These are phyloP conservation scores for Aphidius ervi DNA, from an alignment of 1,140 invertebrate genomes.

Conservation along the genomic window DNA sequence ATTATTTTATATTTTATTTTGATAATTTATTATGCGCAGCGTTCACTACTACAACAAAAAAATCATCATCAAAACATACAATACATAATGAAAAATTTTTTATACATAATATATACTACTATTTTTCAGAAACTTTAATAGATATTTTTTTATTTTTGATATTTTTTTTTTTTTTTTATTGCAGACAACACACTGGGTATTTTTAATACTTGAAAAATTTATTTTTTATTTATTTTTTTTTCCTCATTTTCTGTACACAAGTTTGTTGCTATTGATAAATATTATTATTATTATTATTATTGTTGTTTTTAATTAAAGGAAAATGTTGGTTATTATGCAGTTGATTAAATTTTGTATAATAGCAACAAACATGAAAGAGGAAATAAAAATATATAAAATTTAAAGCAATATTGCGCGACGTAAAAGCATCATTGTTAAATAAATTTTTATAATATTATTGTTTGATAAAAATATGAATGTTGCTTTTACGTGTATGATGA, in stretches of 20 bases:
- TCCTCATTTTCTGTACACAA: background rate
- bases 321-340: too few relatives aligned
- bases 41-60: constrained; percentile 17
- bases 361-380: constrained; percentile 4
- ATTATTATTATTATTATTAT: too few relatives aligned
- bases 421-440: constrained; percentile 13
- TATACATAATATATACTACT: background rate
- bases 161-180: constrained; percentile 19
- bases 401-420: constrained; percentile 15
- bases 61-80: constrained; percentile 24
- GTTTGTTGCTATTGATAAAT: constrained; percentile 10
- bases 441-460: background rate
- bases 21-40: constrained; percentile 30
- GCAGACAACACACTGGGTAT: constrained; percentile 18
- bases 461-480: background rate
- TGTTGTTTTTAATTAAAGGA: too few relatives aligned
- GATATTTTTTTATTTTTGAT: constrained; percentile 17
- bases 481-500: constrained; percentile 12
- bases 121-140: background rate
- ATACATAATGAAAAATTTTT: constrained; percentile 8
- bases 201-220: background rate
- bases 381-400: background rate
- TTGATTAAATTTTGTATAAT: background rate
- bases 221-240: constrained; percentile 4
- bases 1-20: constrained; percentile 6